Conservation (phyloP, 2,888 invertebrate species). For the Drosophila cognata region DNA sequence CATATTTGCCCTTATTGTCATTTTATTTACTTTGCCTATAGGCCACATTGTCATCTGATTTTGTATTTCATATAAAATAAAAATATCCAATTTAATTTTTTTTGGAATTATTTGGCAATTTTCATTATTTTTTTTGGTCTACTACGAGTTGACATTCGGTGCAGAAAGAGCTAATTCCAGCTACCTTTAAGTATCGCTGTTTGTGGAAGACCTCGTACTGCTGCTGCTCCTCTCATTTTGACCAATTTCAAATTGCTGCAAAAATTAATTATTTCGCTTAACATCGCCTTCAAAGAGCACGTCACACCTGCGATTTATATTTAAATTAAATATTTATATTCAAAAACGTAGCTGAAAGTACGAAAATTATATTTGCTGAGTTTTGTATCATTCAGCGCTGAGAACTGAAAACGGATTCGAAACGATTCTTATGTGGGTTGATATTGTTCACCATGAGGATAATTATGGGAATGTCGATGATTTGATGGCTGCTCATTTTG, state of each 20-base stretch:
- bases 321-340: neutral
- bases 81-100: no score
- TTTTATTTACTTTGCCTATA: neutral
- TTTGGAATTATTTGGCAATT: neutral
- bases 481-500: neutral
- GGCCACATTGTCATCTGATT: neutral
- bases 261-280: neutral
- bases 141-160: no score
- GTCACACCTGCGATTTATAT: no score
- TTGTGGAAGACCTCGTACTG: neutral
- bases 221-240: neutral
- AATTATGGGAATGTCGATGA: neutral
- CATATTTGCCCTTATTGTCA: neutral
- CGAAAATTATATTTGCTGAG: neutral
- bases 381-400: neutral
- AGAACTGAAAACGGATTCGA: neutral
- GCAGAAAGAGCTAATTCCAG: no score
- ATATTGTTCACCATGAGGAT: neutral
- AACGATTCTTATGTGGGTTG: neutral
- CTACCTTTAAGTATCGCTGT: neutral
- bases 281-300: no score
- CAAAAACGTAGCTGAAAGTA: neutral
- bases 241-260: neutral
- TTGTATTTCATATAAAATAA: neutral
- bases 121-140: neutral